Evolutionary conservation across 2,797 vertebrate species (phyloP), one percentile per base, ranked within the genome.

Genomic region (Hozukius guyotensis): DNA sequence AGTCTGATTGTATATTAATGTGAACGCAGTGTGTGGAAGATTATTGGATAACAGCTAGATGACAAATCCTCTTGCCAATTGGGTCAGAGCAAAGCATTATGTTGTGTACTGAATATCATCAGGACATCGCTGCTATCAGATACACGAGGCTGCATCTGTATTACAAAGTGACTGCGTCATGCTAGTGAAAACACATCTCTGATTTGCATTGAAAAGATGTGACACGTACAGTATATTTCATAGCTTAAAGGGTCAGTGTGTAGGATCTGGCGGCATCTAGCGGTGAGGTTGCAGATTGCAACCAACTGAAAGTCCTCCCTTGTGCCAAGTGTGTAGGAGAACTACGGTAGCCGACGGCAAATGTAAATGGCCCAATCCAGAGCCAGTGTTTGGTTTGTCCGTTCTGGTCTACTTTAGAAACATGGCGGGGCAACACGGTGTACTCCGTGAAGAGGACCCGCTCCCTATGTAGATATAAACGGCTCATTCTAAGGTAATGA

Each of bases 1-100:
- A 83, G 84, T 87, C 88, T 90, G 93, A 90, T 90, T 92, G 81
- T 87, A 79, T 88, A 80, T 85, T 91, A 91, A 92, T 90, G 72
- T 84, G 82, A 87, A 78, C 25, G 25, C 78, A n/a, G 80, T 25
- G 64, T 63, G 88, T 78, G 71, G 80, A 77, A 87, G 92, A 90
- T 91, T 90, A 93, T 80, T 81, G 90, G 82, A 91, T 91, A 93
- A 93, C 78, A 72, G 72, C 81, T 16, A 55, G 67, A 88, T 84
- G 76, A 84, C 73, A 92, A 91, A 91, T 88, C 78, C 85, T 81
- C 65, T 66, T 49, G 52, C 86, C 89, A 88, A 87, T 53, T 86
- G 85, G 89, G 90, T 89, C 90, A 88, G 56, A 86, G 80, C 76
- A 46, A 12, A 16, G 66, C 53, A 73, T 89, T 83, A 82, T 76